Percentiles rank a stretch among this genome's conserved stretches.
Evolutionary conservation across 2,888 invertebrate species (phyloP).

Genomic region (Acronicta aceris): DNA sequence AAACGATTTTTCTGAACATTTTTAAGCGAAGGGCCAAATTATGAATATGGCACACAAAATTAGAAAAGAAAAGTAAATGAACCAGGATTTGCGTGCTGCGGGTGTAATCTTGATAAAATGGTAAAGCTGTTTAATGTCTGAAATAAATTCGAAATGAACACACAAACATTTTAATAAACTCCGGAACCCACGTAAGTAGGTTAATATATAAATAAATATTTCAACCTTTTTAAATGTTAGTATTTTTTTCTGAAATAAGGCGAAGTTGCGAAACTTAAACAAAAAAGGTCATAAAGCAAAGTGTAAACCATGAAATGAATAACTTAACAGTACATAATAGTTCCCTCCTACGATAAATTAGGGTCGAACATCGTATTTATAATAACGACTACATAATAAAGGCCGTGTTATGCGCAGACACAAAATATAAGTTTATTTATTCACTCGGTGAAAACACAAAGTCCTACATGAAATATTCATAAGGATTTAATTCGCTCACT

Average conservation of each 20-base stretch:
- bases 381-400: slow-evolving; percentile 36
- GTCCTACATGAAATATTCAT: slow-evolving; percentile 71
- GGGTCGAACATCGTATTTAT: slow-evolving; percentile 32
- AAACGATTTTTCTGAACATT: slow-evolving; percentile 42
- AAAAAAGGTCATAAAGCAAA: slow-evolving; percentile 4
- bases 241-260: slow-evolving; percentile 1
- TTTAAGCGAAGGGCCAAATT: slow-evolving; percentile 48
- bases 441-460: slow-evolving; percentile 57
- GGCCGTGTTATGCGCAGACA: slow-evolving; percentile 30
- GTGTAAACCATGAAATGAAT: slow-evolving; percentile 4
- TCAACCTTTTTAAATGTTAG: not conserved
- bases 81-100: slow-evolving; percentile 53
- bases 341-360: slow-evolving; percentile 27
- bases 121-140: slow-evolving; percentile 45
- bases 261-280: slow-evolving; percentile 5
- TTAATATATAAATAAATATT: not conserved
- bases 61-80: slow-evolving; percentile 58
- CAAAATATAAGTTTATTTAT: slow-evolving; percentile 58
- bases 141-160: slow-evolving; percentile 47
- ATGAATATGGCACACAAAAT: slow-evolving; percentile 56
- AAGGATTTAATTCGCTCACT: slow-evolving; percentile 68
- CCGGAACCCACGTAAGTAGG: slow-evolving; percentile 11
- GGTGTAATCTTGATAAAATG: slow-evolving; percentile 58
- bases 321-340: slow-evolving; percentile 1
- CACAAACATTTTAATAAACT: slow-evolving; percentile 48